Percentiles rank a stretch among this genome's conserved stretches.
Conservation (phyloP, 2,797 vertebrate genomes). For the Tauraco hartlaubi region DNA sequence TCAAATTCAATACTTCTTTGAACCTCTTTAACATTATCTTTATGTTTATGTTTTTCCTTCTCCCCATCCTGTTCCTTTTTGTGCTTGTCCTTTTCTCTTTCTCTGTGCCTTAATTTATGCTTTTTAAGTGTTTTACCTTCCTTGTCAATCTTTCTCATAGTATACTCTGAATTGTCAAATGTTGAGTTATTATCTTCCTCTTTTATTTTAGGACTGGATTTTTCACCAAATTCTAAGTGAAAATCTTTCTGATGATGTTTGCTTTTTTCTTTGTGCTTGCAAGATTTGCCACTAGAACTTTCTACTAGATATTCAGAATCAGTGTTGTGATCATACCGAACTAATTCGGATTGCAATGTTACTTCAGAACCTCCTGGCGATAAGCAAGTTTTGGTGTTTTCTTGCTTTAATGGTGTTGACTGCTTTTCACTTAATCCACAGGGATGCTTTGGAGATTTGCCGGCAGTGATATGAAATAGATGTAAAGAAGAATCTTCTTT, state of each 20-base stretch:
- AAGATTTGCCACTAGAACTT: constrained; percentile 93
- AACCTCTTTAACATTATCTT: constrained; percentile 88
- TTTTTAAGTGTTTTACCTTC: constrained; percentile 97
- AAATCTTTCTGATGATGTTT: constrained; percentile 96
- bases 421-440: constrained; percentile 94
- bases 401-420: constrained; percentile 91
- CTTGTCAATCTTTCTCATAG: constrained; percentile 90
- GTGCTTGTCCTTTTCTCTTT: constrained; percentile 93
- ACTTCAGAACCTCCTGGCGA: constrained; percentile 88
- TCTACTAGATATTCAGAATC: constrained; percentile 93
- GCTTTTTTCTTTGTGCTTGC: constrained; percentile 97
- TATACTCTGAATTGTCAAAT: constrained; percentile 88
- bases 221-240: constrained; percentile 88
- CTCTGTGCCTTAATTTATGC: constrained; percentile 96
- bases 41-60: constrained; percentile 90
- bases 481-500: constrained; percentile 97
- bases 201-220: constrained; percentile 87
- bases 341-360: constrained; percentile 85
- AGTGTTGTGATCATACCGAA: constrained; percentile 90
- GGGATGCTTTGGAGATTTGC: constrained; percentile 94
- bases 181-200: constrained; percentile 87
- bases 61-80: constrained; percentile 92
- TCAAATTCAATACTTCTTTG: constrained; percentile 97
- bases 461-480: constrained; percentile 93
- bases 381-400: constrained; percentile 91